Conservation (phyloP, 2,113 vertebrate genomes). For the Rhineura floridana region DNA sequence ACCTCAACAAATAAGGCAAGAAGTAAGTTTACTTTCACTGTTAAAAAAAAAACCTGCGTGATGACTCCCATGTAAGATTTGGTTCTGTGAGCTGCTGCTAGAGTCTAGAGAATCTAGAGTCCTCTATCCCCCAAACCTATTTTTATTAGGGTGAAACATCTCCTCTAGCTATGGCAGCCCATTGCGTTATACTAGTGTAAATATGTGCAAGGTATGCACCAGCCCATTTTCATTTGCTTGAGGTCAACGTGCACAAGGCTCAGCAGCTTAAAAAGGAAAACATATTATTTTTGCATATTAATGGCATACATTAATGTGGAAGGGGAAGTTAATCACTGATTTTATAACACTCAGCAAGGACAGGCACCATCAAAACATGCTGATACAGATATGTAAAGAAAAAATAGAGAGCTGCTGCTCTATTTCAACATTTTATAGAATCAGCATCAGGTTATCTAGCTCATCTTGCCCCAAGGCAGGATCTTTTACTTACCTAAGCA, state of each 20-base stretch:
- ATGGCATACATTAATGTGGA: background rate
- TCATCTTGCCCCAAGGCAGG: background rate
- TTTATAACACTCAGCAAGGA: background rate
- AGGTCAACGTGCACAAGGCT: background rate
- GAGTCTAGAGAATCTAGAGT: background rate
- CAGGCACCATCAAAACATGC: background rate
- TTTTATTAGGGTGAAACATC: background rate
- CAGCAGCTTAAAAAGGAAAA: background rate
- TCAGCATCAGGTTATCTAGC: background rate
- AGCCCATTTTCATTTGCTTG: background rate
- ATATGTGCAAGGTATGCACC: background rate
- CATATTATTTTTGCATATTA: background rate
- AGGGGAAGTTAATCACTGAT: conserved; percentile 11
- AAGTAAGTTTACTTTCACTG: background rate
- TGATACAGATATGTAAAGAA: background rate
- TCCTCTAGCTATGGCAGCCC: background rate
- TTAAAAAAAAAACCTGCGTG: background rate
- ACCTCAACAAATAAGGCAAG: background rate
- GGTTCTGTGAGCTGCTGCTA: too few relatives aligned
- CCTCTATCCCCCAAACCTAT: background rate
- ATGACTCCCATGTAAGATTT: background rate
- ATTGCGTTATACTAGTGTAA: background rate
- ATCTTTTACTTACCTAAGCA: background rate
- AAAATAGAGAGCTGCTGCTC: background rate
- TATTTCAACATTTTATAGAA: background rate